These are phyloP conservation scores for Boulengeromyrus knoepffleri DNA, from an alignment of 2,113 vertebrate species.

Conservation along the genomic window DNA sequence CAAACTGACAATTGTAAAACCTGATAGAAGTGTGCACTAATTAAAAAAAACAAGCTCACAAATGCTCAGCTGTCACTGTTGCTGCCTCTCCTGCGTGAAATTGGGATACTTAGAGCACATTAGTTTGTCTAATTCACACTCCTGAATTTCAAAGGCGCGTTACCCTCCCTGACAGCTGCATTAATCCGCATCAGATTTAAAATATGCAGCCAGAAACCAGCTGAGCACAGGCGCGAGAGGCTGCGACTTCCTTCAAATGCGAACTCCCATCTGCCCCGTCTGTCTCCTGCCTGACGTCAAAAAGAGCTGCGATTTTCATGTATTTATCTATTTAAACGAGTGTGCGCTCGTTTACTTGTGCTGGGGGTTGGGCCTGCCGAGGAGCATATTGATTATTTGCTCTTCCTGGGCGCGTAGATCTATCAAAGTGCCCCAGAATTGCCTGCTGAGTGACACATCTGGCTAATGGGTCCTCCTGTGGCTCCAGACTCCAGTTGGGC, in stretches of 20 bases:
- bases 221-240: conserved; percentile 31
- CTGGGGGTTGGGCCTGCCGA: conserved; percentile 29
- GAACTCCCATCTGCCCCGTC: conserved; percentile 31
- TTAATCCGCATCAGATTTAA: conserved; percentile 33
- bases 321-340: conserved; percentile 44
- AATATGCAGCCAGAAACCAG: conserved; percentile 31
- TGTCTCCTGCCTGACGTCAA: conserved; percentile 27
- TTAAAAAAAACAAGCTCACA: not conserved
- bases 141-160: not conserved
- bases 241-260: conserved; percentile 32
- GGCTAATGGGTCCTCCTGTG: not conserved
- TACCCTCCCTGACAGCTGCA: conserved; percentile 27
- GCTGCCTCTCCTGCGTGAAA: conserved; percentile 8
- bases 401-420: conserved; percentile 37
- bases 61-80: not conserved
- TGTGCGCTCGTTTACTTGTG: conserved; percentile 45
- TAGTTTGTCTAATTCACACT: conserved; percentile 9
- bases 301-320: conserved; percentile 37
- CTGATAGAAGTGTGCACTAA: not conserved
- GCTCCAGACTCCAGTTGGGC: not conserved
- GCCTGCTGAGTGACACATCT: not conserved
- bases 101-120: conserved; percentile 35
- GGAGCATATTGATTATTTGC: conserved; percentile 47
- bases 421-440: conserved; percentile 30
- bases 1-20: not conserved